Evolutionary conservation across 2,113 vertebrate species (phyloP), one percentile per base, ranked within the genome.

Genomic region (Stegostoma tigrinum): DNA sequence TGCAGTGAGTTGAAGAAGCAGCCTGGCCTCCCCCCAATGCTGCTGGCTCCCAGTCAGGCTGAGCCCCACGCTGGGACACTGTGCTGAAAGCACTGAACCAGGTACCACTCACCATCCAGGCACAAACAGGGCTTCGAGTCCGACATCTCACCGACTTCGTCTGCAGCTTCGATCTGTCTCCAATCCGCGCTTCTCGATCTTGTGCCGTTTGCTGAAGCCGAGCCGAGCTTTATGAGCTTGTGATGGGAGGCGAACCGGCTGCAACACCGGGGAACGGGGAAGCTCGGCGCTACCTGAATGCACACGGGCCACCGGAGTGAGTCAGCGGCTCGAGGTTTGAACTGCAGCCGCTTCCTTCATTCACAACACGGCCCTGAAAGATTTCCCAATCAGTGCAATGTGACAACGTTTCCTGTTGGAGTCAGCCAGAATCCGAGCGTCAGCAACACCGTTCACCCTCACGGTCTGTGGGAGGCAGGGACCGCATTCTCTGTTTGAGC

Each of bases 51-150:
- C 80, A 83, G 80, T 83, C 38, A 45, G 38, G 42, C 38, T 83
- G 80, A 83, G 80, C 38, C 38, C 55, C 55, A 12, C 55, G 12
- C 55, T 12, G 38, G 80, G 15, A 83, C 80, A 83, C 38, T 87
- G 85, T 12, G 55, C 61, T 61, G 55, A n/a, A 45, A 66, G 30
- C 4, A 66, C 89, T n/a, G 89, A 64, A 75, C 30, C 23, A 17
- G 17, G 23, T 23, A 1, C 85, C 85, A 93, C 90, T 93, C 90
- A 93, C 90, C 90, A n/a, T 93, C 90, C 90, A 93, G 90, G 90
- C 90, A 93, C 10, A 93, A 15, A 66, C 90, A 93, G 30, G 90
- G 61, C 61, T 93, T 64, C 30, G 55, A 38, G 34, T 93, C 90
- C 5, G 90, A 93, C 90, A 93, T 93, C 66, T 93, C 55, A 48